These are phyloP conservation scores for Odontomyia ornata DNA, from an alignment of 2,888 invertebrate genomes.

Conservation along the genomic window DNA sequence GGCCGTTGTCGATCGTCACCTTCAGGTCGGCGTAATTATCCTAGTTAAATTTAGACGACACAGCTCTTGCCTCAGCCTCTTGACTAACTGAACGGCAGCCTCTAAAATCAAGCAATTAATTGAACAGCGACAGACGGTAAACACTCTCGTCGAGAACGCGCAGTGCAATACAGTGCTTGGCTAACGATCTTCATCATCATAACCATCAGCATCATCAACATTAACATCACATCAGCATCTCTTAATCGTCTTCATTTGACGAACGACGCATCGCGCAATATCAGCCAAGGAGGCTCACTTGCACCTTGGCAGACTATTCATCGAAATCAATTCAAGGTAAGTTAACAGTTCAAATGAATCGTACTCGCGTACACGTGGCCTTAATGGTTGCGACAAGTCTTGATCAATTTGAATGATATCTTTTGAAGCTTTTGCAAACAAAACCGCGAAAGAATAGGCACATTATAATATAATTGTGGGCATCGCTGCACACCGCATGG, in stretches of 20 bases:
- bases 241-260: no score
- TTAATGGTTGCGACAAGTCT: constrained; percentile 39
- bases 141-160: no score
- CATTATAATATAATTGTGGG: constrained; percentile 16
- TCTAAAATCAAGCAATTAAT: no score
- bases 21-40: background rate
- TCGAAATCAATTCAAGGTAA: constrained; percentile 31
- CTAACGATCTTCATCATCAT: background rate
- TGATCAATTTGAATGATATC: constrained; percentile 39
- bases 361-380: constrained; percentile 32
- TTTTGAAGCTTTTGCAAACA: constrained; percentile 1
- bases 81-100: background rate
- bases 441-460: constrained; percentile 20
- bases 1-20: constrained; percentile 1
- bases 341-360: constrained; percentile 35
- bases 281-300: background rate
- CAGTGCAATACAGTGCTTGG: background rate
- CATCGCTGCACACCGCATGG: background rate
- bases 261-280: background rate
- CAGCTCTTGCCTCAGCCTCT: background rate
- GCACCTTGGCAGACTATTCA: background rate
- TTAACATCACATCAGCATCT: background rate
- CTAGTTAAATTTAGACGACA: background rate
- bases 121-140: no score
- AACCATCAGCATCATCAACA: background rate